Conservation (phyloP, 2,113 vertebrate species). For the Odontophorus gujanensis region DNA sequence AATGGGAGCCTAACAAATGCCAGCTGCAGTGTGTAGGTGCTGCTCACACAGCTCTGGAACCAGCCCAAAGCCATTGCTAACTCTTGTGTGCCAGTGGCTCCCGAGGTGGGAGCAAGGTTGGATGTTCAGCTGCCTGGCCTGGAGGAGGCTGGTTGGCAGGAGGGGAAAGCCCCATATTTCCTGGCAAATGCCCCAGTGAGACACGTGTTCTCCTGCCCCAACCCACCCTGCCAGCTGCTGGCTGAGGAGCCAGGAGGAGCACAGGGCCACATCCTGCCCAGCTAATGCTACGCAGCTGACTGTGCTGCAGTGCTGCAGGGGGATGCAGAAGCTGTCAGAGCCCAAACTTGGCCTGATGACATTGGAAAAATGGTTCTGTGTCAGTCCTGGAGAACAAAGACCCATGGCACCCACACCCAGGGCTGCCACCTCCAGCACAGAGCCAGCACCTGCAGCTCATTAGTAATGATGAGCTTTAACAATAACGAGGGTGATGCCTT, state of each 20-base stretch:
- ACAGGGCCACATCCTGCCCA: background rate
- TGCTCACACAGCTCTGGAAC: background rate
- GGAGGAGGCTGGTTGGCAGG: background rate
- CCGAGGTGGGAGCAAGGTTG: background rate
- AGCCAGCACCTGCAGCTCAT: background rate
- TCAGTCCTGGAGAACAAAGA: background rate
- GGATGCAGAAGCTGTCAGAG: background rate
- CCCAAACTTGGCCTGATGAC: rapidly evolving
- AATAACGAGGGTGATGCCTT: background rate
- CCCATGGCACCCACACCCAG: rapidly evolving
- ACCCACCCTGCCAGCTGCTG: background rate
- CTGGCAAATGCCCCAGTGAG: background rate
- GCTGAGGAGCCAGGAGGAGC: background rate
- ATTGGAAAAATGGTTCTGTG: background rate
- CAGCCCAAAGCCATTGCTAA: background rate
- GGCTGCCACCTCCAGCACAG: background rate
- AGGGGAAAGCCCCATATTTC: background rate
- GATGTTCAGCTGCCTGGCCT: background rate
- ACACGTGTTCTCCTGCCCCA: background rate
- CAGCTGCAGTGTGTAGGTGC: background rate
- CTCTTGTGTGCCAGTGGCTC: background rate
- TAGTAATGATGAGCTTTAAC: background rate
- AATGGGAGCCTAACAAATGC: background rate
- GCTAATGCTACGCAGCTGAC: background rate
- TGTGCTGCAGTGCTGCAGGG: background rate